phyloP scores from a whole-genome alignment of 2,888 invertebrate genomes.

The Neoascia interrupta region DNA sequence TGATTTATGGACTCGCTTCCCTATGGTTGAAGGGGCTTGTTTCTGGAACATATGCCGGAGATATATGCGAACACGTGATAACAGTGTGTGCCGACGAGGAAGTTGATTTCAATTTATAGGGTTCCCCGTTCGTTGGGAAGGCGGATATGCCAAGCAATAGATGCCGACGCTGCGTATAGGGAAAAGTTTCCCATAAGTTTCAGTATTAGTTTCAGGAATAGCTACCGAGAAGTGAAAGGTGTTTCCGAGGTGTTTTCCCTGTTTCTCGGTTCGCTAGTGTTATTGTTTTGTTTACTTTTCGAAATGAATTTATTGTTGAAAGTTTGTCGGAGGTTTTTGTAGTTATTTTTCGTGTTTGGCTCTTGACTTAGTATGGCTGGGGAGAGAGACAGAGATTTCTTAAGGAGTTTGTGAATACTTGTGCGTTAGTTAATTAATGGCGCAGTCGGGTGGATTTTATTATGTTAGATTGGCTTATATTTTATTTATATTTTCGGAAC shows the following conservation, averaged over 20 bases:
- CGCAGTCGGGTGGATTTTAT: conserved; percentile 14
- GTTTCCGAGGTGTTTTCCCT: neutral
- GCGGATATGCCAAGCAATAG: too few species aligned
- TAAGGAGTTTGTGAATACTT: conserved; percentile 24
- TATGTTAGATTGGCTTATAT: conserved; percentile 13
- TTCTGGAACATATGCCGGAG: conserved; percentile 18
- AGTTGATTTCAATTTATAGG: conserved; percentile 65
- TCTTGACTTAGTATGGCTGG: neutral
- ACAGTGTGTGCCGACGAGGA: conserved; percentile 46
- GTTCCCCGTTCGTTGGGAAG: conserved; percentile 14
- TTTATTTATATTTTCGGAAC: conserved; percentile 1
- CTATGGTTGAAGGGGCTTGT: conserved; percentile 7
- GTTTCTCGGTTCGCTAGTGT: neutral
- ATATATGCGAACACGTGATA: conserved; percentile 46
- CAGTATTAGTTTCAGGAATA: conserved; percentile 38
- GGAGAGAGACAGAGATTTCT: neutral
- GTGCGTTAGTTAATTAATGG: conserved; percentile 39
- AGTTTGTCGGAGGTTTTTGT: conserved; percentile 21
- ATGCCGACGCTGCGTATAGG: neutral
- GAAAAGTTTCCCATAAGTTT: conserved; percentile 54
- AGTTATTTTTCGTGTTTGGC: neutral
- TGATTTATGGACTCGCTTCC: conserved; percentile 58
- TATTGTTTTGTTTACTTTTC: conserved; percentile 57
- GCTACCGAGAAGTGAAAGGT: neutral
- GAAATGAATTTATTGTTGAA: conserved; percentile 61